Base-by-base conservation (phyloP, 2,113 vertebrate species). In the Apeltes quadracus region DNA sequence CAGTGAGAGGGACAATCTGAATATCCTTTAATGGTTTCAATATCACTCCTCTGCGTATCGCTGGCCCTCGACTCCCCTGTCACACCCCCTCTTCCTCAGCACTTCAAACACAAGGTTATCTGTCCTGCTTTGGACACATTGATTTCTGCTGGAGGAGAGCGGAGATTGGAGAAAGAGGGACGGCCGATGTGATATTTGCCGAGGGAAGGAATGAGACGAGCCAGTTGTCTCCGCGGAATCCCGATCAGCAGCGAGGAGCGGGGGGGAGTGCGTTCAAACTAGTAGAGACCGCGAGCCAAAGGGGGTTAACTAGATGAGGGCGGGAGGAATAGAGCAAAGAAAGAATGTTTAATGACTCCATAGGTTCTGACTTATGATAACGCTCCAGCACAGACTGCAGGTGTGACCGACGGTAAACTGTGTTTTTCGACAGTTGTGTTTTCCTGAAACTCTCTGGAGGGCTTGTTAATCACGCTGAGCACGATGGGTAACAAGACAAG, bases 21-120 rank as follows among this genome's bases (percentile, higher is more conserved):
- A 86, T 86, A 83, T 83, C 75, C 72, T 83, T 81, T 81, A 89
- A 84, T 83, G 83, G 73, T 83, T 83, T 90, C 67, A 72, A 20
- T 82, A 88, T 88, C 83, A 81, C 78, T 78, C 71, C 63, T 84
- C 65, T 64, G 36, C 36, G 59, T 4, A 41, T 70, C 56, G 72
- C 73, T 41, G 22, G 36, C 41, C 53, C 13, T 39, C 46, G 15
- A 8, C 64, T 72, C 82, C 68, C 63, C 70, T 48, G 64, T 79
- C 63, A 73, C 79, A 50, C 75, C 79, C 74, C 64, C 62, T 41
- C 56, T 7, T 82, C 75, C 81, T 81, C 67, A 78, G 61, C 75
- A 84, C 87, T 87, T 89, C 86, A 89, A 88, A 91, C 87, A 87
- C 86, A 91, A 90, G 91, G 88, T 90, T 90, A 89, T 89, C 86